phyloP scores from a whole-genome alignment of 37 sponge, comb jelly and placozoan genomes.

The Oscarella lobularis region DNA sequence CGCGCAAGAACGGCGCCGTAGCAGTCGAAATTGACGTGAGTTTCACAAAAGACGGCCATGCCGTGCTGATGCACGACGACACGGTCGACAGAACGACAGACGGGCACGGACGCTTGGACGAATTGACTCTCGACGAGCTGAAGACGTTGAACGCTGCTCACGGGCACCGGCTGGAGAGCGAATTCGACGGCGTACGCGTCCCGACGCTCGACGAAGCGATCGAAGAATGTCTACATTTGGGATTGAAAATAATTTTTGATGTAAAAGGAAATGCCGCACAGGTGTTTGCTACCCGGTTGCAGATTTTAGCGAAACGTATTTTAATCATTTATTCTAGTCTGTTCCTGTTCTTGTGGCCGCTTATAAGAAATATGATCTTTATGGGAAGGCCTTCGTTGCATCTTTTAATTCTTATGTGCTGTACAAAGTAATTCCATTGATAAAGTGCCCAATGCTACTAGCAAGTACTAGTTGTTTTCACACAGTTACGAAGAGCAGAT shows the following conservation, averaged over 20 bases:
- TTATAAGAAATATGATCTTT: neutral
- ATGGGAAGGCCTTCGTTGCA: neutral
- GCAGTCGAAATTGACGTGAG: constrained; percentile 47
- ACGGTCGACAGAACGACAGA: constrained; percentile 25
- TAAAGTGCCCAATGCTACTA: too few relatives aligned
- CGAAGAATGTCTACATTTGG: neutral
- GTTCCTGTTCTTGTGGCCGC: neutral
- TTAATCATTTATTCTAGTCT: neutral
- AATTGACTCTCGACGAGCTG: constrained; percentile 39
- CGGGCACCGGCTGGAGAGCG: neutral
- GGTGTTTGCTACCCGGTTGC: neutral
- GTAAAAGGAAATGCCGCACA: neutral
- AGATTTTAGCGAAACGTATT: neutral
- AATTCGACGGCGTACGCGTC: neutral
- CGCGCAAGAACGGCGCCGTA: constrained; percentile 31
- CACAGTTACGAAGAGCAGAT: neutral
- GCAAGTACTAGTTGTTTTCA: neutral
- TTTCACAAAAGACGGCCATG: constrained; percentile 45
- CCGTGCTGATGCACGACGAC: constrained; percentile 48
- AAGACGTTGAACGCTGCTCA: constrained; percentile 19
- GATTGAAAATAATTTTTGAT: neutral
- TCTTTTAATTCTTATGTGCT: neutral
- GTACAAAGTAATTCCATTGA: neutral
- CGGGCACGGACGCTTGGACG: constrained; percentile 13
- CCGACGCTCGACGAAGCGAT: neutral